Conservation (phyloP, 1,140 invertebrate genomes). For the Rhyacophila brunnea region DNA sequence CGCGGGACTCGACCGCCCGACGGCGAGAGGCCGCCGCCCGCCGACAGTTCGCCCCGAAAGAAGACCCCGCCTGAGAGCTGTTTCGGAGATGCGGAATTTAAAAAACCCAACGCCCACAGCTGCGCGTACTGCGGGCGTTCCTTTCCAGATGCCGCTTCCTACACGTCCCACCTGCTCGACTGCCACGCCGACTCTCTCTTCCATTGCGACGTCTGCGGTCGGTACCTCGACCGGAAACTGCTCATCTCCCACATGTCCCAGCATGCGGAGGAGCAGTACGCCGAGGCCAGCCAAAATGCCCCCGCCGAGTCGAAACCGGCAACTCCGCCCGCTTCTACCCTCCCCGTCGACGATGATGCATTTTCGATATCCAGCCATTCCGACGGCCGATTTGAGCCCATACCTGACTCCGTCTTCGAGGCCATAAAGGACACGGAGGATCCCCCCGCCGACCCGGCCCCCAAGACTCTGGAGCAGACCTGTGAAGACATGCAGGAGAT, state of each 20-base stretch:
- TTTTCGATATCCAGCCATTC: slow-evolving; percentile 43
- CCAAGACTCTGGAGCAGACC: slow-evolving; percentile 5
- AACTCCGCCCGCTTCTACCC: not conserved
- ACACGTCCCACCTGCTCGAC: slow-evolving; percentile 37
- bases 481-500: not conserved
- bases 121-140: slow-evolving; percentile 38
- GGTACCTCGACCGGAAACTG: slow-evolving; percentile 38
- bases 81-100: not conserved
- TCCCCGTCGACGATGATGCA: slow-evolving; percentile 20
- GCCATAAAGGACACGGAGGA: slow-evolving; percentile 43
- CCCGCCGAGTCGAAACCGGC: not conserved
- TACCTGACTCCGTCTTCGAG: slow-evolving; percentile 43
- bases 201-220: slow-evolving; percentile 42
- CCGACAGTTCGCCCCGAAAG: slow-evolving; percentile 20
- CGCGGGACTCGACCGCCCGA: slow-evolving; percentile 22
- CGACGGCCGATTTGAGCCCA: slow-evolving; percentile 38
- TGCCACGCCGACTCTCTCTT: slow-evolving; percentile 39
- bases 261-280: slow-evolving; percentile 37
- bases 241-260: slow-evolving; percentile 42
- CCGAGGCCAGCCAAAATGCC: slow-evolving; percentile 1
- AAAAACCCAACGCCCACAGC: not conserved
- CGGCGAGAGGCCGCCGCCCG: slow-evolving; percentile 23
- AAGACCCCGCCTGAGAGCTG: not conserved
- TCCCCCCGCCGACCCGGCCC: slow-evolving; percentile 26
- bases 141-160: slow-evolving; percentile 16